Evolutionary conservation across 1,140 invertebrate genomes (phyloP).

Genomic region (Drosophila novamexicana): DNA sequence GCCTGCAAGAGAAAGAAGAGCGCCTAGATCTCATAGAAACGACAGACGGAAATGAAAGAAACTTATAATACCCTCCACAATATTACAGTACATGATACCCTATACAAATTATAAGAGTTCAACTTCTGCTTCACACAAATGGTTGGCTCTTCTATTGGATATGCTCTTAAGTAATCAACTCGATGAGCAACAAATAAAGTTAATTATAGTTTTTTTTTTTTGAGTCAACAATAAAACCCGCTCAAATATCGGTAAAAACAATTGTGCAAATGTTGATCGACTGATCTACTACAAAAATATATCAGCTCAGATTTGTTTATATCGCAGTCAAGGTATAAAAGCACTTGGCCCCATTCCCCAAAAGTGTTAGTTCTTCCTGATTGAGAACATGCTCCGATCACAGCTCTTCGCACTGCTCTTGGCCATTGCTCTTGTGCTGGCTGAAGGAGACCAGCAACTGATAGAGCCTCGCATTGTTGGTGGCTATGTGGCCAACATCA

Average conservation of each 20-base stretch:
- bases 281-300: no score
- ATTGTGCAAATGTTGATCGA: slow-evolving; percentile 61
- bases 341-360: slow-evolving; percentile 5
- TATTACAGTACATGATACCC: no score
- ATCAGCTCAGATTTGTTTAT: slow-evolving; percentile 41
- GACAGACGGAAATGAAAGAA: no score
- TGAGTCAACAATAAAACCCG: slow-evolving; percentile 6
- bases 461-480: slow-evolving; percentile 66
- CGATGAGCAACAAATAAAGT: not conserved
- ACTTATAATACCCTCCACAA: no score
- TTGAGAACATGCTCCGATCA: slow-evolving; percentile 8
- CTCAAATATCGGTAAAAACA: slow-evolving; percentile 43
- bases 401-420: slow-evolving; percentile 33
- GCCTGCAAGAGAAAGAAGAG: no score
- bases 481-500: slow-evolving; percentile 49
- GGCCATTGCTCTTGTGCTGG: not conserved
- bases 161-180: slow-evolving; percentile 3
- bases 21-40: no score
- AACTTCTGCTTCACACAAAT: not conserved
- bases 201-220: slow-evolving; percentile 1
- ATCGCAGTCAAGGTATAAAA: slow-evolving; percentile 34
- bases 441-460: not conserved
- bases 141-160: not conserved
- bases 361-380: slow-evolving; percentile 18
- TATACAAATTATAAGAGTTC: not conserved